Percentiles rank a stretch among this genome's conserved stretches.
phyloP scores from a whole-genome alignment of 2,888 invertebrate species.

The Ferdinandea cuprea region DNA sequence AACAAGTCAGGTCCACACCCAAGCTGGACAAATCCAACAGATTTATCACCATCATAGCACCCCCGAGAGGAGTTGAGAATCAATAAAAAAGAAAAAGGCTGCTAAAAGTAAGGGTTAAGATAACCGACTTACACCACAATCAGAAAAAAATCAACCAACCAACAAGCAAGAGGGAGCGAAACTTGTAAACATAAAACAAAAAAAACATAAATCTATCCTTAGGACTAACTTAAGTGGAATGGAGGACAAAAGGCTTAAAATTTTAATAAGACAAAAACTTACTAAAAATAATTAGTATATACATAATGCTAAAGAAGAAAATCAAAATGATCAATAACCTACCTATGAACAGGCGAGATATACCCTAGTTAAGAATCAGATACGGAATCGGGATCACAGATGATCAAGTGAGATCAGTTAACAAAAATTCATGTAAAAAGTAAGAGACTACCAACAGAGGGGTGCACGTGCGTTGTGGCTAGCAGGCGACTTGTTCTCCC shows the following conservation, averaged over 20 bases:
- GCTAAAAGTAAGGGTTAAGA: slow-evolving; percentile 82
- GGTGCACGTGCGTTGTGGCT: too few species aligned
- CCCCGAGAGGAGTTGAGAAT: slow-evolving; percentile 83
- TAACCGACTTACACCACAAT: slow-evolving; percentile 11
- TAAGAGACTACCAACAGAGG: not conserved
- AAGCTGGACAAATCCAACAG: slow-evolving; percentile 81
- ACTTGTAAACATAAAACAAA: slow-evolving; percentile 20
- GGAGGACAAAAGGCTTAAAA: slow-evolving; percentile 72
- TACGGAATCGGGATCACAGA: too few species aligned
- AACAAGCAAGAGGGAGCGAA: slow-evolving; percentile 26
- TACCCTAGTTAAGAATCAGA: slow-evolving; percentile 27
- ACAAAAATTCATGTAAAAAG: slow-evolving; percentile 29
- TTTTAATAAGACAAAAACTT: slow-evolving; percentile 56
- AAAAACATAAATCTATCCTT: slow-evolving; percentile 52
- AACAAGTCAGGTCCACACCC: slow-evolving; percentile 80
- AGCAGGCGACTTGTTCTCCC: too few species aligned
- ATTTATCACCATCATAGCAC: slow-evolving; percentile 83
- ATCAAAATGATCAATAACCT: slow-evolving; percentile 44
- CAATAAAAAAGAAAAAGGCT: slow-evolving; percentile 81
- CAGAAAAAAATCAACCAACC: slow-evolving; percentile 10
- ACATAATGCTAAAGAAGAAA: slow-evolving; percentile 23
- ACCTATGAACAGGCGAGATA: slow-evolving; percentile 5
- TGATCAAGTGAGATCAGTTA: slow-evolving; percentile 18
- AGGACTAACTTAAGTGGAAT: slow-evolving; percentile 70
- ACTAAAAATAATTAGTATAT: slow-evolving; percentile 43